phyloP scores from a whole-genome alignment of 2,797 vertebrate species.

The Pachyuromys duprasi region DNA sequence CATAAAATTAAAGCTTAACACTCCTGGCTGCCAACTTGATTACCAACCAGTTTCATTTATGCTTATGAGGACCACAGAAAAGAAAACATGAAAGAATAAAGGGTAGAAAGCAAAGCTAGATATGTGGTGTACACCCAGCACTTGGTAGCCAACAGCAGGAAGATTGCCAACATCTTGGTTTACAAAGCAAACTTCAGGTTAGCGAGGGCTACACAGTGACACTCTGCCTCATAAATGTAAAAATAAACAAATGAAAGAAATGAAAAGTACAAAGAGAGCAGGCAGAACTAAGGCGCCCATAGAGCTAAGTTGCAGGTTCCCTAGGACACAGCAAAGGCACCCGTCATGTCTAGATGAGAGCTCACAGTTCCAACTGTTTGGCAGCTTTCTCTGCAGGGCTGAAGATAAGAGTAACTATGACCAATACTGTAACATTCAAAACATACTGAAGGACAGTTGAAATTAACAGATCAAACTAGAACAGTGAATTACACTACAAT shows the following conservation, averaged over 20 bases:
- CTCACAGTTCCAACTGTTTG: not conserved
- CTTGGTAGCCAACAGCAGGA: not conserved
- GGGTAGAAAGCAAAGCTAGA: not conserved
- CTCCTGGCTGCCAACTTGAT: conserved; percentile 29
- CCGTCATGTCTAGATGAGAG: not conserved
- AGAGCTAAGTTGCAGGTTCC: not conserved
- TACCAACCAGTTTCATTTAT: not conserved
- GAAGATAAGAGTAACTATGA: not conserved
- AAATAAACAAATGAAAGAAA: not conserved
- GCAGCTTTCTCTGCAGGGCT: not conserved
- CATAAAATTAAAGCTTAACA: conserved; percentile 64
- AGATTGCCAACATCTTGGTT: not conserved
- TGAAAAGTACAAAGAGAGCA: not conserved
- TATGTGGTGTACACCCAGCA: not conserved
- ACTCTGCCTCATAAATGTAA: not conserved
- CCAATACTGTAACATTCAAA: not conserved
- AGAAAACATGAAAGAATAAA: conserved; percentile 9
- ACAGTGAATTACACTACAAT: conserved; percentile 17
- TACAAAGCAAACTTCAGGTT: not conserved
- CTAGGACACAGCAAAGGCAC: not conserved
- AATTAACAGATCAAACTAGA: not conserved
- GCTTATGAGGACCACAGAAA: conserved; percentile 23
- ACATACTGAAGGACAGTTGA: conserved; percentile 5
- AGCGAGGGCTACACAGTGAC: not conserved
- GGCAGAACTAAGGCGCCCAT: not conserved